Base-by-base conservation (phyloP, 2,113 vertebrate genomes). In the Platysternon megacephalum region DNA sequence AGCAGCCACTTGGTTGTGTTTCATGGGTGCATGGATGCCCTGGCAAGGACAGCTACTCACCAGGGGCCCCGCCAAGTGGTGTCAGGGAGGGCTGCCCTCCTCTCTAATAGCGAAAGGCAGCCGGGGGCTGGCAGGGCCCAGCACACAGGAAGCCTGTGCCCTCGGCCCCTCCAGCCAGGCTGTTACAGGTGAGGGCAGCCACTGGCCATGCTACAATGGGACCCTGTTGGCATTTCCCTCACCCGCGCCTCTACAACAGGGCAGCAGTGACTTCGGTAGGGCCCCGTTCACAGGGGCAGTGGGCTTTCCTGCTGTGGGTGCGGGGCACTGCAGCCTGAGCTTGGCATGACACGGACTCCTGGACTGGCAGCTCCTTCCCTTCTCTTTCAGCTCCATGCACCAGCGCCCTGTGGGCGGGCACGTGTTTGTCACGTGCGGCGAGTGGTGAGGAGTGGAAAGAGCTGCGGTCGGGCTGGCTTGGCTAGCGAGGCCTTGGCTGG, bases 161-260 rank as follows among this genome's bases (percentile, higher is more conserved):
- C 65, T n/a, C 17, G 21, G n/a, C 19, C 35, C 39, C 68, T 35
- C 61, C 32, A 65, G 61, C 61, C 35, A 13, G n/a, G n/a, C 88
- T 52, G 72, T 8, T 14, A 6, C 26, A 19, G 46, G 8, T 16
- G 52, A 79, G 78, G 28, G 52, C 11, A 0, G 11, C 53, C 4
- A 11, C 29, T 35, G 22, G 52, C 80, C 80, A 9, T 6, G 35
- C 22, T 51, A 5, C 52, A 22, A 2, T 5, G 52, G 80, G 80
- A 14, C 13, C 21, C 35, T 21, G 21, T 16, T 1, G 5, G 6
- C 5, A 4, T 68, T 14, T 68, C 8, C 19, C 32, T 82, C 49
- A 2, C 51, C 51, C 4, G 21, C 1, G 2, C 35, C 55, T 2
- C 53, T 2, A 3, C 3, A n/a, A 2, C 0, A 10, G 12, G 46